Evolutionary conservation across 2,113 vertebrate genomes (phyloP), one percentile per base, ranked within the genome.

Genomic region (Leptosomus discolor): DNA sequence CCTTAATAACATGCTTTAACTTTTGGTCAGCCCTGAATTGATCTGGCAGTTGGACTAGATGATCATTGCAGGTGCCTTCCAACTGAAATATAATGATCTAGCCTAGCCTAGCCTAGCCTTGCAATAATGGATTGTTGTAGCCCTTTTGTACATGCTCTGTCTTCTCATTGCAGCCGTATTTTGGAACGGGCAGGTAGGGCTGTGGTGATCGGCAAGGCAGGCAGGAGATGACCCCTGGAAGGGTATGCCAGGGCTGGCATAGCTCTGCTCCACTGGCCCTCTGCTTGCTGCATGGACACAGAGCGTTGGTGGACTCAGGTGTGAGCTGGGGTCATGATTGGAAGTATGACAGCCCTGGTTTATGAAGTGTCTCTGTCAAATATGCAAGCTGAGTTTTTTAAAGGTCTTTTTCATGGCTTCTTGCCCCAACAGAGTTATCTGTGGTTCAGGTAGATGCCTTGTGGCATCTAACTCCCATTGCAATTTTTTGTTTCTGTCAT

Each of bases 91-190:
- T 46, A 15, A 53, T 56, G 2, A 46, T 7, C 34, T 15, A 4
- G 41, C 6, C 50, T 68, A 5, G 58, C 23, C 12, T 51, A 1
- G 34, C 21, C 57, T 82, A 0, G 54, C n/a, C 14, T 85, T 60
- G 36, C 70, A 56, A 5, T 0, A 12, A 46, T n/a, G 2, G 29
- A 15, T 90, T 1, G 5, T 17, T 74, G 20, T 46, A 41, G 8
- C 22, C 21, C 20, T 82, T 88, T 37, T 12, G 14, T 43, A 78
- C 21, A 3, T 11, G 10, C 21, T 36, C 23, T 61, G 27, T 23
- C 12, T 41, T 58, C 27, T 75, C 1, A 1, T 30, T 71, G 36
- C 24, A 39, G 21, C 37, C 0, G 0, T 37, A 10, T 51, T 76
- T 82, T 0, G 2, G 56, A 50, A 81, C 73, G 34, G 67, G 15